Percentiles rank a stretch among this genome's conserved stretches.
phyloP scores from a whole-genome alignment of 2,888 invertebrate species.

The Sceliomorpha sp. region DNA sequence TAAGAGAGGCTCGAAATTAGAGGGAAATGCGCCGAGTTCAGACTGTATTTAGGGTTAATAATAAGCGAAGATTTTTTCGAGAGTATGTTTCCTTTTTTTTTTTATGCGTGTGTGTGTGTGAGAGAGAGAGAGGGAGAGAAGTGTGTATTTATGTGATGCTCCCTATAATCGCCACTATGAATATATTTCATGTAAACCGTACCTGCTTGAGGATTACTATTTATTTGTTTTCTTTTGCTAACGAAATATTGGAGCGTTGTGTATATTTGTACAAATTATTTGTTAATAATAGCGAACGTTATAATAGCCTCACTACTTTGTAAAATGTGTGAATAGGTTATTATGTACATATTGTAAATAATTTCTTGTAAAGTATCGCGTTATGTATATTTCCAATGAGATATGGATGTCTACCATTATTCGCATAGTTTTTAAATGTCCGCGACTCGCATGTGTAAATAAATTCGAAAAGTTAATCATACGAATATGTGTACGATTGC shows the following conservation, averaged over 20 bases:
- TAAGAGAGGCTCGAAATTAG: conserved; percentile 48
- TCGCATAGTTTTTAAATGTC: conserved; percentile 52
- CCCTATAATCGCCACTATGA: conserved; percentile 48
- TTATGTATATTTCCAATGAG: conserved; percentile 70
- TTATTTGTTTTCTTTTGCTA: conserved; percentile 70
- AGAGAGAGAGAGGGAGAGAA: conserved; percentile 17
- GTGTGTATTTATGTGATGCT: conserved; percentile 59
- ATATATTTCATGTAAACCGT: conserved; percentile 73
- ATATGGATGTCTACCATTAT: conserved; percentile 65
- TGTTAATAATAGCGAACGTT: conserved; percentile 58
- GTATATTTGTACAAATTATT: conserved; percentile 66
- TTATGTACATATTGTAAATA: conserved; percentile 78
- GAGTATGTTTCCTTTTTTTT: conserved; percentile 45
- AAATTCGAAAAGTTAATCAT: conserved; percentile 53
- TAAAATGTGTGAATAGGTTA: conserved; percentile 75
- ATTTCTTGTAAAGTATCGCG: conserved; percentile 72
- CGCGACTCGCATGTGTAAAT: conserved; percentile 54
- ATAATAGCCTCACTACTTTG: conserved; percentile 58
- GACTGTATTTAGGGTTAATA: conserved; percentile 62
- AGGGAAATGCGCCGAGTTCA: conserved; percentile 54
- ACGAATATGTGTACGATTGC: background rate
- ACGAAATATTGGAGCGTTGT: conserved; percentile 56
- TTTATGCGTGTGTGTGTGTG: conserved; percentile 22
- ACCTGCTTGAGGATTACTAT: conserved; percentile 78
- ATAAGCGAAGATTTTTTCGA: conserved; percentile 47